phyloP scores from a whole-genome alignment of 37 sponge, comb jelly and placozoan species.

The Sycon ciliatum region DNA sequence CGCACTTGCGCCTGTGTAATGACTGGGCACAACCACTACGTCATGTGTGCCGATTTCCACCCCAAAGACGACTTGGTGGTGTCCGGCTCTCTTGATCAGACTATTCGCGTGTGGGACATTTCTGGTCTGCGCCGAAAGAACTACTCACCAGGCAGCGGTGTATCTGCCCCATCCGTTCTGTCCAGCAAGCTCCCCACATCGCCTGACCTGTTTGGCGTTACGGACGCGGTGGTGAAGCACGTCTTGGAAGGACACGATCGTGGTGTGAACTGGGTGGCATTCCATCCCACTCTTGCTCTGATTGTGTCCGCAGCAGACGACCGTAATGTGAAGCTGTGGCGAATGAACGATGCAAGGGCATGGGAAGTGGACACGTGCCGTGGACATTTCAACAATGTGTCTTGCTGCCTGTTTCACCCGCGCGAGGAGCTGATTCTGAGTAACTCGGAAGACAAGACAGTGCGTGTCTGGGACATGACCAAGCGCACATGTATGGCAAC shows the following conservation, averaged over 20 bases:
- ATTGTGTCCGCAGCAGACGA: constrained; percentile 92
- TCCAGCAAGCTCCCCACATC: neutral
- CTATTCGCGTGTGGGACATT: constrained; percentile 94
- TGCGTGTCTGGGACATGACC: constrained; percentile 80
- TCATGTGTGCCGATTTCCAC: constrained; percentile 99
- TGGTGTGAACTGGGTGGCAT: constrained; percentile 97
- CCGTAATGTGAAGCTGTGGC: constrained; percentile 95
- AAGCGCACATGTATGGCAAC: constrained; percentile 79
- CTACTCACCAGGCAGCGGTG: neutral
- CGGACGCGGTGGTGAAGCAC: constrained; percentile 85
- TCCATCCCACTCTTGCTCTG: constrained; percentile 85
- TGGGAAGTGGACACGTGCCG: constrained; percentile 99
- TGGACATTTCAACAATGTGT: constrained; percentile 97
- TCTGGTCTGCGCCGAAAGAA: constrained; percentile 39
- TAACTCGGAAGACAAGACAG: constrained; percentile 82
- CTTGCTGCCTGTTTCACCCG: constrained; percentile 86
- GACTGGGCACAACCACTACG: constrained; percentile 99
- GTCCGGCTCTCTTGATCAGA: constrained; percentile 91
- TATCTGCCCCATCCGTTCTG: neutral
- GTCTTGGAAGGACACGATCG: constrained; percentile 96
- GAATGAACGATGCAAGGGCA: constrained; percentile 92
- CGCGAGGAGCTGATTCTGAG: constrained; percentile 86
- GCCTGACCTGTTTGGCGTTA: constrained; percentile 85
- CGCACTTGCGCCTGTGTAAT: constrained; percentile 86
- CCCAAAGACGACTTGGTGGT: constrained; percentile 91